Percentiles rank a stretch among this genome's conserved stretches.
Evolutionary conservation across 2,888 invertebrate species (phyloP).

Genomic region (Drosophila meridionalis): DNA sequence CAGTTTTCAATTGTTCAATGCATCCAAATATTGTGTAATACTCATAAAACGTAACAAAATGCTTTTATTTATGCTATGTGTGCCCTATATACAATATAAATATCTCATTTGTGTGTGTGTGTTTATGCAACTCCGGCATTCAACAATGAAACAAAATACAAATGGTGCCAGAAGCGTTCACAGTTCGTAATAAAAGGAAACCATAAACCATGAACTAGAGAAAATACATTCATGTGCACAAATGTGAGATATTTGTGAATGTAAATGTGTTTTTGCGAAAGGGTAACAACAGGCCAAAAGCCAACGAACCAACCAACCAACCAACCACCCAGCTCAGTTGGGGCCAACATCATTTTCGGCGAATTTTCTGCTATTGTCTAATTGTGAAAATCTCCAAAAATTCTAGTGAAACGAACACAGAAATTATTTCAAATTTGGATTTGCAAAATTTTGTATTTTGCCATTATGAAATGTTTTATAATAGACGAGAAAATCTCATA

Average conservation of each 20-base stretch:
- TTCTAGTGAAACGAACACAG: no score
- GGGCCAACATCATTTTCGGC: conserved; percentile 1
- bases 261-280: background rate
- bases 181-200: background rate
- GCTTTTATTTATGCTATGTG: background rate
- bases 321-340: conserved; percentile 1
- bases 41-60: background rate
- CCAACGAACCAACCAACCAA: background rate
- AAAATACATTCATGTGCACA: conserved; percentile 3
- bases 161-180: conserved; percentile 23
- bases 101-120: background rate
- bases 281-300: background rate
- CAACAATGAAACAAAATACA: background rate
- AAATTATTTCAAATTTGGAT: background rate
- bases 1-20: background rate
- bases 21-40: background rate
- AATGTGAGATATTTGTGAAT: conserved; percentile 3
- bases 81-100: background rate
- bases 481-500: background rate
- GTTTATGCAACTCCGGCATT: background rate
- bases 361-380: conserved; percentile 3
- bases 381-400: conserved; percentile 4
- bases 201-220: conserved; percentile 28
- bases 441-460: conserved; percentile 1
- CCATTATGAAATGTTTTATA: background rate